A percentile compares a stretch with the other conserved stretches of the same genome.
These are phyloP conservation scores for Ia io DNA, from an alignment of 2,113 vertebrate genomes.

Conservation along the genomic window DNA sequence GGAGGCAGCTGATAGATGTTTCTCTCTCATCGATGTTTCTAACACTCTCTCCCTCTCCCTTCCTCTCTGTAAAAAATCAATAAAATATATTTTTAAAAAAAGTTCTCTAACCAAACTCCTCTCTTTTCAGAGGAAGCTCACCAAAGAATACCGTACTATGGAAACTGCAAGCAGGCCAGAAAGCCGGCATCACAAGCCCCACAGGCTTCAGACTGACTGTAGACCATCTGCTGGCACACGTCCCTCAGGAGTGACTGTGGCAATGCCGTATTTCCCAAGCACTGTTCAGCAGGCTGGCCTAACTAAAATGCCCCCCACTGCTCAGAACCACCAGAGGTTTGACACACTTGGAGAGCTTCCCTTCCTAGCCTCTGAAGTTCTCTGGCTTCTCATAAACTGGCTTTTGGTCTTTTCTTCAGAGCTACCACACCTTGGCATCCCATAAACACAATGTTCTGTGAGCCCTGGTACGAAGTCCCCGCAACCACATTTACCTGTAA, in stretches of 20 bases:
- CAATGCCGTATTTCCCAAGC: not conserved
- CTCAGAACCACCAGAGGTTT: not conserved
- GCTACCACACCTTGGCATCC: not conserved
- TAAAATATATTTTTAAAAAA: too few relatives aligned
- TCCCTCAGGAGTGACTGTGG: not conserved
- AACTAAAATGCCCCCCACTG: not conserved
- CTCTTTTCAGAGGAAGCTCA: not conserved
- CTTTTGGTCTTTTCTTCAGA: not conserved
- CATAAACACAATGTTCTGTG: not conserved
- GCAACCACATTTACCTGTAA: slow-evolving; percentile 84
- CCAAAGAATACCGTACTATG: not conserved
- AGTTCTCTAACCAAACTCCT: not conserved
- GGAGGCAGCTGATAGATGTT: too few relatives aligned
- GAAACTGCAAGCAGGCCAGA: not conserved
- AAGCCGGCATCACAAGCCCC: not conserved
- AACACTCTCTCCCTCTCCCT: too few relatives aligned
- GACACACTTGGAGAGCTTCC: not conserved
- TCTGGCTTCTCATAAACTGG: not conserved
- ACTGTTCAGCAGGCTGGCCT: not conserved
- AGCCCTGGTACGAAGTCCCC: not conserved
- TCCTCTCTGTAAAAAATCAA: too few relatives aligned
- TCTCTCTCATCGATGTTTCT: too few relatives aligned
- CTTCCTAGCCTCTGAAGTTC: not conserved
- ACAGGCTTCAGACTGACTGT: not conserved
- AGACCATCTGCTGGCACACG: too few relatives aligned